These are phyloP conservation scores for Acanthosepion lycidas DNA, from an alignment of 2,888 invertebrate species.

Conservation along the genomic window DNA sequence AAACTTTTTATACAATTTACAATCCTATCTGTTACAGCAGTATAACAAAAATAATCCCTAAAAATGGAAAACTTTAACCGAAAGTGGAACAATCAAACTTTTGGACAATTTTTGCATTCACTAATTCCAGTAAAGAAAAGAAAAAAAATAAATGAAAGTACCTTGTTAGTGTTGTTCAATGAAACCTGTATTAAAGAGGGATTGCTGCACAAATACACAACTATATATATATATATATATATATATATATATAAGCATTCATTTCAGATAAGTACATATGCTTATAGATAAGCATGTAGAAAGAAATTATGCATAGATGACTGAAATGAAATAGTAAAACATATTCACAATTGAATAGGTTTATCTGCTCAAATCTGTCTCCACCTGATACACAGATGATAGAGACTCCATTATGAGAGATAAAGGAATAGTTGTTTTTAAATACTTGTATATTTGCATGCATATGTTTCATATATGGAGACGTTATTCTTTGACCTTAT, in stretches of 20 bases:
- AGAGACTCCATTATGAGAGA: not conserved
- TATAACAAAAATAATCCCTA: no score
- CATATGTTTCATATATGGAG: not conserved
- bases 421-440: not conserved
- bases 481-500: not conserved
- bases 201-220: no score
- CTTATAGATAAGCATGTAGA: not conserved
- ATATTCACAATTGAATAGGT: not conserved
- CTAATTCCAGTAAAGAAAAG: no score
- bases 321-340: not conserved
- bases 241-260: not conserved
- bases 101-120: no score
- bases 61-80: no score
- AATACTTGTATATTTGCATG: not conserved
- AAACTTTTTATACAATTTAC: no score
- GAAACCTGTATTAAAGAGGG: no score
- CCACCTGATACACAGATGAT: not conserved
- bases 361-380: not conserved
- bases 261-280: not conserved
- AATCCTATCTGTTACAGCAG: no score
- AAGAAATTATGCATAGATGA: not conserved
- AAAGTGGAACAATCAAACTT: no score
- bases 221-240: not conserved
- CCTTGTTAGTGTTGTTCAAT: no score
- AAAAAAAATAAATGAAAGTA: no score